phyloP scores from a whole-genome alignment of 2,888 invertebrate species.

The Drosophila siamana region DNA sequence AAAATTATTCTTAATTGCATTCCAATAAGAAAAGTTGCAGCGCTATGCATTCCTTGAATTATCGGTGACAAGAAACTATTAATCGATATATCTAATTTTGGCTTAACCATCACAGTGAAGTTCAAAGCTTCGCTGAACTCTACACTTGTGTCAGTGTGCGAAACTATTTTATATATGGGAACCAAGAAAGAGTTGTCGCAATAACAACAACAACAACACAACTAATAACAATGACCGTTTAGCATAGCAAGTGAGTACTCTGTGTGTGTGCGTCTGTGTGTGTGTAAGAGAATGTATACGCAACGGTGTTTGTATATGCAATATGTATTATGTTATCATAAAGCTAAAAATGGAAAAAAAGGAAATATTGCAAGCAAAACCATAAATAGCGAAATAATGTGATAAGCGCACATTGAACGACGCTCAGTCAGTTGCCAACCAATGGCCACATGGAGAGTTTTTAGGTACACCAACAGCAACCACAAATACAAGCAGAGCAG shows the following conservation, averaged over 20 bases:
- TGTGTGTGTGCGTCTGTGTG: neutral
- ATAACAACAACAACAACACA: slow-evolving; percentile 27
- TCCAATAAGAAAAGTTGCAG: too few relatives aligned
- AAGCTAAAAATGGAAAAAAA: slow-evolving; percentile 41
- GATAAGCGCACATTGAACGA: slow-evolving; percentile 66
- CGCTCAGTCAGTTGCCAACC: slow-evolving; percentile 34
- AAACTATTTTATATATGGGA: slow-evolving; percentile 30
- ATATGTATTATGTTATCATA: slow-evolving; percentile 52
- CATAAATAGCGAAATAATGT: slow-evolving; percentile 74
- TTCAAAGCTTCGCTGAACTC: neutral
- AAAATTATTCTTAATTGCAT: too few relatives aligned
- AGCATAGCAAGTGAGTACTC: slow-evolving; percentile 21
- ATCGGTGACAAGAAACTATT: neutral
- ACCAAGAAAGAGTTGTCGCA: slow-evolving; percentile 35
- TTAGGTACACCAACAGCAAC: slow-evolving; percentile 39
- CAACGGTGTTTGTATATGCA: slow-evolving; percentile 2
- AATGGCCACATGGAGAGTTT: slow-evolving; percentile 50
- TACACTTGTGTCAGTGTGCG: slow-evolving; percentile 28
- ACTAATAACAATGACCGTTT: slow-evolving; percentile 44
- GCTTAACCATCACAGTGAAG: neutral
- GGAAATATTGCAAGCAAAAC: slow-evolving; percentile 61
- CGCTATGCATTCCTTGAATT: too few relatives aligned
- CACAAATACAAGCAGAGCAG: slow-evolving; percentile 9
- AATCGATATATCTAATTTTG: neutral
- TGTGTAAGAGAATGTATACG: too few relatives aligned